Percentiles rank a stretch among this genome's conserved stretches.
Evolutionary conservation across 2,113 vertebrate genomes (phyloP).

Genomic region (Sinocyclocheilus grahami): DNA sequence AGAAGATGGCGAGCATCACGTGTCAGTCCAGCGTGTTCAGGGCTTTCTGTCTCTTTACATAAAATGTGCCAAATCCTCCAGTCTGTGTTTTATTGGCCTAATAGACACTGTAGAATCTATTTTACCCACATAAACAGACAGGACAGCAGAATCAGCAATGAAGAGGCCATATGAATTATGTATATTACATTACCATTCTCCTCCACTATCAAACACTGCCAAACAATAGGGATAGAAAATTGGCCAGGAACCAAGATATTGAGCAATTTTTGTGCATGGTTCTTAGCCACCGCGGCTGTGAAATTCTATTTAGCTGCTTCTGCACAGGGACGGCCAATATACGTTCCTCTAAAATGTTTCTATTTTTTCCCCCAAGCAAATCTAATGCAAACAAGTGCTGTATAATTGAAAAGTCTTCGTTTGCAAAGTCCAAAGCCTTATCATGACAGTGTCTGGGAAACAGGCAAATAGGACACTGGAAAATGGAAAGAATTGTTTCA

Average conservation of each 20-base stretch:
- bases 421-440: too few relatives aligned
- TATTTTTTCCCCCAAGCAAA: too few relatives aligned
- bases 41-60: constrained; percentile 70
- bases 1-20: constrained; percentile 17
- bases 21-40: not conserved
- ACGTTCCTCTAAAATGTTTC: too few relatives aligned
- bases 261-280: constrained; percentile 89
- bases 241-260: constrained; percentile 86
- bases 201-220: constrained; percentile 74
- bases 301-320: constrained; percentile 71
- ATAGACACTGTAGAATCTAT: constrained; percentile 83
- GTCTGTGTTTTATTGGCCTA: constrained; percentile 77
- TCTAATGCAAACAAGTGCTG: too few relatives aligned
- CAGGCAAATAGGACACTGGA: too few relatives aligned
- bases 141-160: constrained; percentile 82
- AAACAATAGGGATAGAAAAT: constrained; percentile 83
- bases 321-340: too few relatives aligned
- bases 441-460: too few relatives aligned
- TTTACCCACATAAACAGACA: constrained; percentile 87
- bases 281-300: constrained; percentile 90
- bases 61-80: constrained; percentile 73
- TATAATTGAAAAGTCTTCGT: too few relatives aligned
- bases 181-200: constrained; percentile 84
- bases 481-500: too few relatives aligned
- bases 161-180: constrained; percentile 90